These are phyloP conservation scores for Pherbina coryleti DNA, from an alignment of 2,888 invertebrate genomes.

Conservation along the genomic window DNA sequence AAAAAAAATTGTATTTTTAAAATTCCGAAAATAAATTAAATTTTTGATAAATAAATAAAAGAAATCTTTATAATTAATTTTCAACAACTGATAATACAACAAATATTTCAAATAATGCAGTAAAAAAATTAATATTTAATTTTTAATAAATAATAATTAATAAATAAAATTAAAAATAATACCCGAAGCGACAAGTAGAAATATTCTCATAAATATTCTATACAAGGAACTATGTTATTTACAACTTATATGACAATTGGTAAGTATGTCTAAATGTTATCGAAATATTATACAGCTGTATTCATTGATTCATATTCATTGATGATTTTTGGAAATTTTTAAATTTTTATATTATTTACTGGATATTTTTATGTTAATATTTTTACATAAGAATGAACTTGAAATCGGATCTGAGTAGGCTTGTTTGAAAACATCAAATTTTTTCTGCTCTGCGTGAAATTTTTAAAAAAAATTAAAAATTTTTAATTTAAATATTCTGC, in stretches of 20 bases:
- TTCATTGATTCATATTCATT: too few species aligned
- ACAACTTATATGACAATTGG: conserved; percentile 56
- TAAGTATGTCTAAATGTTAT: conserved; percentile 41
- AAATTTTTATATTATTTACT: too few species aligned
- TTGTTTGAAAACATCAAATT: too few species aligned
- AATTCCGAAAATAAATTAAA: neutral
- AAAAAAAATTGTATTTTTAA: neutral
- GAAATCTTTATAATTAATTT: too few species aligned
- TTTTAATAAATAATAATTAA: neutral
- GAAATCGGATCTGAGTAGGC: too few species aligned
- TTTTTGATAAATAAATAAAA: neutral
- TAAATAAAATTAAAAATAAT: neutral
- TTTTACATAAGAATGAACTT: too few species aligned
- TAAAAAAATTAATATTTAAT: neutral
- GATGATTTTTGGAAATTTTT: too few species aligned
- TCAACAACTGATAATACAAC: too few species aligned
- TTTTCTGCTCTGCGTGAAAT: too few species aligned
- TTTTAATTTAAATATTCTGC: too few species aligned
- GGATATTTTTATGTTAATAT: too few species aligned
- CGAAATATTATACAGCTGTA: neutral
- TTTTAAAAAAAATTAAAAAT: too few species aligned
- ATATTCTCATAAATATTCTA: conserved; percentile 38
- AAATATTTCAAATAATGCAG: neutral
- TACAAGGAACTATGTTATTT: conserved; percentile 51
- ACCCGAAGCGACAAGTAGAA: conserved; percentile 22